Conservation (phyloP, 2,113 vertebrate species). For the Ploceus nigricollis region DNA sequence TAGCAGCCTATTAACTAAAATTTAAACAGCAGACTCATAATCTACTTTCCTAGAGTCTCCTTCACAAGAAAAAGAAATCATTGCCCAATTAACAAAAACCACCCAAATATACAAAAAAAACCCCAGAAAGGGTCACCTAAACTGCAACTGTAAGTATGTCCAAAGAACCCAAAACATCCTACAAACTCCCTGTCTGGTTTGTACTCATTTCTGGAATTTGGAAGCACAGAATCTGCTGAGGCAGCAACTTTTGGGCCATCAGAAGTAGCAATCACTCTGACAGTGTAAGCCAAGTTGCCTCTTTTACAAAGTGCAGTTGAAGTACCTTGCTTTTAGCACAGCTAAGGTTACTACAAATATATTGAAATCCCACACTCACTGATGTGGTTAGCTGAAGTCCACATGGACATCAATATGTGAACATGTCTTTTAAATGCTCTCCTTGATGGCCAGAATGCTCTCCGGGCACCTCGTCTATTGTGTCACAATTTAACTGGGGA, state of each 20-base stretch:
- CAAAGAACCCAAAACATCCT: not conserved
- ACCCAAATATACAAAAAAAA: not conserved
- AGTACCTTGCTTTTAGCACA: not conserved
- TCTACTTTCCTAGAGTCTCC: not conserved
- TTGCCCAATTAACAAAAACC: not conserved
- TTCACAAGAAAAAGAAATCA: not conserved
- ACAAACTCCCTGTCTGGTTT: not conserved
- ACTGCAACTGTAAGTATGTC: accelerated
- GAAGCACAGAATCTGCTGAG: not conserved
- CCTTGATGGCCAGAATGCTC: not conserved
- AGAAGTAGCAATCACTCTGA: not conserved
- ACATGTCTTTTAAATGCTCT: not conserved
- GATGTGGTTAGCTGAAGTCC: not conserved
- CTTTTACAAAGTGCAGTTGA: not conserved
- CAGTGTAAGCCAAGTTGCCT: not conserved
- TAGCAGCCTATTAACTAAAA: not conserved
- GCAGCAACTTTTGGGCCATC: not conserved
- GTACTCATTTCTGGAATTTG: not conserved
- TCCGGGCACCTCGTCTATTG: not conserved
- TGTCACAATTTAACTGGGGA: not conserved
- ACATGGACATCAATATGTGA: not conserved
- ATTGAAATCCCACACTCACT: not conserved
- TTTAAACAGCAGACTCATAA: not conserved
- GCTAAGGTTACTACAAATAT: not conserved
- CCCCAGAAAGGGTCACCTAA: not conserved